Base-by-base conservation (phyloP, 2,797 vertebrate species). In the Sylvia borin region DNA sequence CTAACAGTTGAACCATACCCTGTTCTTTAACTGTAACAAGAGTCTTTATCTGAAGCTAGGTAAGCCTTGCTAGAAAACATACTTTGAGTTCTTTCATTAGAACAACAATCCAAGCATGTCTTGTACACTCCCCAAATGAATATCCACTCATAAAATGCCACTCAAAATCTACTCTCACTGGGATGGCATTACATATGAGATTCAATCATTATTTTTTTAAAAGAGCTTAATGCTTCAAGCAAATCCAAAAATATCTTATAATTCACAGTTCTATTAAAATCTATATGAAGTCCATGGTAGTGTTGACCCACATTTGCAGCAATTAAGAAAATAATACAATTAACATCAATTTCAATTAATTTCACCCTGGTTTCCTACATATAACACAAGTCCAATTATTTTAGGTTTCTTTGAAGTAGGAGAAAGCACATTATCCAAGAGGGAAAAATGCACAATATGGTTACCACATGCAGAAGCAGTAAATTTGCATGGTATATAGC, bases 311-410 rank as follows among this genome's bases (percentile, higher is more conserved):
- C 91, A 96, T 97, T 88, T 93, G n/a, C 65, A 92, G 50, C 95
- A 95, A 93, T 96, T 96, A 95, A 75, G 84, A 91, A 93, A 96
- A 93, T 83, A 95, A 93, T 80, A 88, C 78, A 90, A 94, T 96
- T 96, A 95, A 78, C 87, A 93, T 68, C 20, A 78, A 80, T 94
- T 96, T 95, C 82, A 96, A 96, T 95, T 97, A 96, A 94, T 89
- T 95, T 94, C 91, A 91, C 58, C 42, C 75, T 64, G 32, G 34
- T 92, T 96, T 93, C 57, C 65, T 66, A 83, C 18, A 42, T 45
- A 42, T 66, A 94, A 85, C 50, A 90, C 53, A 83, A 97, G 48
- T 64, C 51, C 85, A 96, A 90, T 95, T 93, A 96, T 94, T 96
- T 95, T 77, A 74, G 6, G 10, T 57, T 91, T 91, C 95, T 97